Base-by-base conservation (phyloP, 35 echinoderm and acorn worm genomes). In the Amphiura filiformis region DNA sequence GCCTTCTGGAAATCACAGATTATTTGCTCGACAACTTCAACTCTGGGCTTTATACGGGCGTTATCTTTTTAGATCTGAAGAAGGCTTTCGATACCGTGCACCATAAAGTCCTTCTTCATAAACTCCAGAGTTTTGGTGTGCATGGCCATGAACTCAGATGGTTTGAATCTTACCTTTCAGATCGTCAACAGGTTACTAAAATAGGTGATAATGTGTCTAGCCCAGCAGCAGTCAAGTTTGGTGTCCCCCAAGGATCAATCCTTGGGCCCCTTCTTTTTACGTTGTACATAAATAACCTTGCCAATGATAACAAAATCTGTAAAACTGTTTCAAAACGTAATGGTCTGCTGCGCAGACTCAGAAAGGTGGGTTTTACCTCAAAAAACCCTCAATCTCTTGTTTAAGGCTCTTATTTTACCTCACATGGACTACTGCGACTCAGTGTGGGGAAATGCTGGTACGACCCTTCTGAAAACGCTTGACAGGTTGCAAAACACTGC, bases 81-180 rank as follows among this genome's bases (percentile, higher is more conserved):
- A 75, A 65, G 35, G 47, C 83, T 13, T 85, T 85, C 28, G 83
- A 85, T 35, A 65, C 83, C 13, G 81, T 83, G 1, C 47, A 57
- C 81, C 81, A 83, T 39, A 33, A 17, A 7, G 32, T 41, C 20
- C 81, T 85, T 70, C 0, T 85, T 20, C 65, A 85, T 47, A 85
- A 85, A 47, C 83, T 85, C 5, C 26, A 64, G 0, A 75, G 34
- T 36, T 32, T 65, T 70, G 83, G 83, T 34, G 22, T 85, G 44
- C 83, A 37, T 5, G 83, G 83, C 32, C 83, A 5, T 1, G 83
- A 85, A 32, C 83, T 85, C 31, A 39, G 70, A 47, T 85, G 83
- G 83, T 47, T 47, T 83, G 13, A 18, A 49, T 83, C 38, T n/a
- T 83, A 80, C 35, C 78, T 80, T 34, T 37, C 17, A 32, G 34